A percentile compares a stretch with the other conserved stretches of the same genome.
Conservation (phyloP, 2,888 invertebrate genomes). For the Aporophyla lueneburgensis region DNA sequence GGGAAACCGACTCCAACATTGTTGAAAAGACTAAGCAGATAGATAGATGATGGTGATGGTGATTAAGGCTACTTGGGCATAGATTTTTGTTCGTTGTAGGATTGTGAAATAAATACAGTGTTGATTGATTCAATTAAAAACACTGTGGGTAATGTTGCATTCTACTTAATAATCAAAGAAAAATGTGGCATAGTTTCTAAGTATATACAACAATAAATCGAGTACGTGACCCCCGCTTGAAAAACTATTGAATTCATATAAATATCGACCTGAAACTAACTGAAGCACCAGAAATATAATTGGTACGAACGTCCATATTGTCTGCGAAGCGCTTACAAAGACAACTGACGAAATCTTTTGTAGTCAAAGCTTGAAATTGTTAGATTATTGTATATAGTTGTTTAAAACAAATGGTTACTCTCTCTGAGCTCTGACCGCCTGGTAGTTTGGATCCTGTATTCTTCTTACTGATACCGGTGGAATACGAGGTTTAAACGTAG, state of each 20-base stretch:
- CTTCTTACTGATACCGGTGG: neutral
- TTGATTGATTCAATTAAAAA: neutral
- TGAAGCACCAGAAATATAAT: conserved; percentile 70
- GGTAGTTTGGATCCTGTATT: neutral
- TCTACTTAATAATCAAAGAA: neutral
- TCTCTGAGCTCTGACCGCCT: neutral
- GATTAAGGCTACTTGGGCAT: no score
- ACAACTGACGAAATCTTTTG: conserved; percentile 58
- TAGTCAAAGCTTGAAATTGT: conserved; percentile 63
- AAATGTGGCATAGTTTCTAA: neutral
- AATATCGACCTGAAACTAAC: conserved; percentile 32
- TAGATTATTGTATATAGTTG: conserved; percentile 8
- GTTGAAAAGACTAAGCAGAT: no score
- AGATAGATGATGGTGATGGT: no score
- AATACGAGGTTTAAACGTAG: neutral
- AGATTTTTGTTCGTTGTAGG: neutral
- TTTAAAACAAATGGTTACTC: conserved; percentile 9
- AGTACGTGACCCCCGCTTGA: conserved; percentile 9
- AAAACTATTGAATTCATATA: conserved; percentile 18
- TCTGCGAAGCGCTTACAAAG: conserved; percentile 63
- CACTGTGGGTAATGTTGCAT: neutral
- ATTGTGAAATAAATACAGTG: neutral
- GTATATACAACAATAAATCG: neutral
- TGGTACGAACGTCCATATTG: conserved; percentile 64
- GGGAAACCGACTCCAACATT: no score